A percentile compares a stretch with the other conserved stretches of the same genome.
phyloP scores from a whole-genome alignment of 2,113 vertebrate genomes.

The Hyla sarda region DNA sequence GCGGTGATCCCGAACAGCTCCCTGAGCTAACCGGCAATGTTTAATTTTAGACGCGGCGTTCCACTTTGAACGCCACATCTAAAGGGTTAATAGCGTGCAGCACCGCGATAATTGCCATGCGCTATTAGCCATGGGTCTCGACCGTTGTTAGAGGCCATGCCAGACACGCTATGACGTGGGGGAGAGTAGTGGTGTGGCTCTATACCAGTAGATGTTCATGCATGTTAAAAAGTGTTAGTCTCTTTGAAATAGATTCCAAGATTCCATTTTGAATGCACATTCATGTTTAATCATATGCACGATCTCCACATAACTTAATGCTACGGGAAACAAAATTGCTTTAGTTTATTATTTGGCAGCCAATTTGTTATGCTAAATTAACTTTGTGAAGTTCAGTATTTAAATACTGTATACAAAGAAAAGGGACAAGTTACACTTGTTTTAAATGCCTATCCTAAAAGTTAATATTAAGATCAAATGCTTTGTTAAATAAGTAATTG shows the following conservation, averaged over 20 bases:
- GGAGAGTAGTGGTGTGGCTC: too few relatives aligned
- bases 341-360: slow-evolving; percentile 37
- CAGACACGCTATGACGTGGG: too few relatives aligned
- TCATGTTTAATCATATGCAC: slow-evolving; percentile 1
- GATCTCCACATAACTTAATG: slow-evolving; percentile 25
- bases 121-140: too few relatives aligned
- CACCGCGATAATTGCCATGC: too few relatives aligned
- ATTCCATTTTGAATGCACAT: background rate
- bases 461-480: background rate
- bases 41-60: too few relatives aligned
- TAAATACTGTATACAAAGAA: background rate
- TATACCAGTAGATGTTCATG: background rate
- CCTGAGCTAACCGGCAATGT: too few relatives aligned
- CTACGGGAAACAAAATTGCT: too few relatives aligned
- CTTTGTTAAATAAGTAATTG: background rate
- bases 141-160: too few relatives aligned
- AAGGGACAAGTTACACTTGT: background rate
- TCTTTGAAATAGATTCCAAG: background rate
- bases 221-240: background rate
- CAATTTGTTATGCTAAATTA: slow-evolving; percentile 34
- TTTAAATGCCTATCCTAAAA: slow-evolving; percentile 16
- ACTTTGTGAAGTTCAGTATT: slow-evolving; percentile 14
- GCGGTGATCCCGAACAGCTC: too few relatives aligned
- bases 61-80: too few relatives aligned
- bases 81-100: too few relatives aligned